Evolutionary conservation across 2,113 vertebrate species (phyloP).

Genomic region (Rhynchomys soricoides): DNA sequence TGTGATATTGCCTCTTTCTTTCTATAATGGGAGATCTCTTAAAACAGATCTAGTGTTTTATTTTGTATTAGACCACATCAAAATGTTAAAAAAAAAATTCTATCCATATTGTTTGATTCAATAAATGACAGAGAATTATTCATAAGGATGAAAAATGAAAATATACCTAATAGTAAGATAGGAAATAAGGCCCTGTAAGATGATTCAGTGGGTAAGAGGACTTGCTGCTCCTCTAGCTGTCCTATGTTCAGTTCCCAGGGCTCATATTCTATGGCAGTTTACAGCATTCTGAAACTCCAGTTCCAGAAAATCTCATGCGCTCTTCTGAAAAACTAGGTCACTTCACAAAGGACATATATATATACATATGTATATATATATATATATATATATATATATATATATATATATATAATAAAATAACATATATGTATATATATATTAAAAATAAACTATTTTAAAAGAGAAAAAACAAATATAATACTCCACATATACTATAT

Average conservation of each 20-base stretch:
- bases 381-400: no score
- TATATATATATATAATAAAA: no score
- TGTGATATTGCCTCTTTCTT: no score
- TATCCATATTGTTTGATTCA: neutral
- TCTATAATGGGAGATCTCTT: neutral
- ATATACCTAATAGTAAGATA: neutral
- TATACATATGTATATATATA: no score
- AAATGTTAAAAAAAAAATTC: neutral
- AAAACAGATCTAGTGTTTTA: neutral
- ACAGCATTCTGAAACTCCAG: neutral
- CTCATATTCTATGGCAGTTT: neutral
- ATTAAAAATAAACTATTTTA: neutral
- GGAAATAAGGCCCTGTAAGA: neutral
- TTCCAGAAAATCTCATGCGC: neutral
- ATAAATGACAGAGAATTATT: neutral
- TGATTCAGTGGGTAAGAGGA: neutral
- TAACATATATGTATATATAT: no score
- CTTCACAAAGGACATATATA: no score
- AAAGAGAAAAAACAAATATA: neutral
- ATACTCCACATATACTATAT: neutral
- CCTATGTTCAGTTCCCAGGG: neutral
- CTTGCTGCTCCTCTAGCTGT: neutral
- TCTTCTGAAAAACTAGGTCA: neutral
- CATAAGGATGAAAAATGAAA: neutral
- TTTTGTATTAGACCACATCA: neutral